phyloP scores from a whole-genome alignment of 2,888 invertebrate genomes.

The Drosophila seclusa region DNA sequence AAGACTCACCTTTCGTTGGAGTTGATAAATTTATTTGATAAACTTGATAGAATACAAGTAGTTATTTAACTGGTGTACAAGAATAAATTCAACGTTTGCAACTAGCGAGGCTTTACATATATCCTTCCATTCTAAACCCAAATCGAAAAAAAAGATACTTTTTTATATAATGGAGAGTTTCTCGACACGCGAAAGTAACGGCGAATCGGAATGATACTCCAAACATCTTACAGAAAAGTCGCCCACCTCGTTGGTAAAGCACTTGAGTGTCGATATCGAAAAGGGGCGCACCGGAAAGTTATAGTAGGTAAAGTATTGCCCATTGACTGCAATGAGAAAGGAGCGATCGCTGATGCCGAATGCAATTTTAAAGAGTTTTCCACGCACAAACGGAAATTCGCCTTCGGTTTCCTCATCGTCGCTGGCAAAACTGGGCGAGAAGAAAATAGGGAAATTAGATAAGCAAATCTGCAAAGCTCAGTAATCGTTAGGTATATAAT shows the following conservation, averaged over 20 bases:
- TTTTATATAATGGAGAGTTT: constrained; percentile 81
- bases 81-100: constrained; percentile 66
- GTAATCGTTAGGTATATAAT: not conserved
- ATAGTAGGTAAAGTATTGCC: constrained; percentile 84
- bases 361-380: constrained; percentile 84
- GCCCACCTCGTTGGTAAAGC: constrained; percentile 81
- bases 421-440: constrained; percentile 70
- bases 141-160: not conserved
- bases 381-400: constrained; percentile 84
- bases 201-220: constrained; percentile 84
- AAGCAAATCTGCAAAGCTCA: not conserved
- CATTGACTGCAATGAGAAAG: constrained; percentile 84
- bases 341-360: constrained; percentile 84
- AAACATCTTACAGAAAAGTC: constrained; percentile 82
- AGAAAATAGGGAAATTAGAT: not conserved
- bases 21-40: constrained; percentile 34
- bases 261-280: constrained; percentile 83
- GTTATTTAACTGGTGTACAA: constrained; percentile 62
- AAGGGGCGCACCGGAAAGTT: constrained; percentile 83
- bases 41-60: constrained; percentile 41
- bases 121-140: not conserved
- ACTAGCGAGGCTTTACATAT: constrained; percentile 21
- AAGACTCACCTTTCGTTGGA: not conserved
- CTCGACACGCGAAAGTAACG: constrained; percentile 82
- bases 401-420: constrained; percentile 84